phyloP scores from a whole-genome alignment of 1,140 invertebrate species.

The Antheraea pernyi region DNA sequence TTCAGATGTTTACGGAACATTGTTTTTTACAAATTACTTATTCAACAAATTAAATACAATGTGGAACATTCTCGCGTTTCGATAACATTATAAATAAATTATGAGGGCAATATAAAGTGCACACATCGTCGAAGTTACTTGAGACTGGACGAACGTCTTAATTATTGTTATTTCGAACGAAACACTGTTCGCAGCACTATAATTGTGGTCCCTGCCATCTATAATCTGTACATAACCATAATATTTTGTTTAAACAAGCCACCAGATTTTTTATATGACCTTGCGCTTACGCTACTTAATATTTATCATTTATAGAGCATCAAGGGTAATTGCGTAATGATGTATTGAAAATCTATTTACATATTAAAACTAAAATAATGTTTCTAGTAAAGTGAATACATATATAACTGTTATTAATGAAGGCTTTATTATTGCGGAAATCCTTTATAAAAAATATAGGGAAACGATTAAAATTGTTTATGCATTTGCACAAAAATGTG shows the following conservation, averaged over 20 bases:
- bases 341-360: conserved; percentile 8
- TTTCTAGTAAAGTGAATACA: not conserved
- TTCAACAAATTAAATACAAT: not conserved
- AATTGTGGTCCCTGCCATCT: conserved; percentile 49
- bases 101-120: not conserved
- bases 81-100: not conserved
- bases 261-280: conserved; percentile 36
- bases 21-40: not conserved
- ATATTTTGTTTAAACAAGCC: conserved; percentile 50
- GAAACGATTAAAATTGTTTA: not conserved
- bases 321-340: conserved; percentile 32
- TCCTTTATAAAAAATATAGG: not conserved
- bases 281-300: conserved; percentile 37
- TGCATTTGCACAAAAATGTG: not conserved
- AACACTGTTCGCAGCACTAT: conserved; percentile 37
- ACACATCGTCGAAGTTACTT: not conserved
- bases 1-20: not conserved
- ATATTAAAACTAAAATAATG: not conserved
- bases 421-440: not conserved
- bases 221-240: conserved; percentile 36
- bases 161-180: conserved; percentile 60
- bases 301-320: conserved; percentile 22
- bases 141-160: conserved; percentile 33
- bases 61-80: not conserved
- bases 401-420: not conserved